Percentiles rank a stretch among this genome's conserved stretches.
phyloP scores from a whole-genome alignment of 2,113 vertebrate species.

The Peromyscus maniculatus region DNA sequence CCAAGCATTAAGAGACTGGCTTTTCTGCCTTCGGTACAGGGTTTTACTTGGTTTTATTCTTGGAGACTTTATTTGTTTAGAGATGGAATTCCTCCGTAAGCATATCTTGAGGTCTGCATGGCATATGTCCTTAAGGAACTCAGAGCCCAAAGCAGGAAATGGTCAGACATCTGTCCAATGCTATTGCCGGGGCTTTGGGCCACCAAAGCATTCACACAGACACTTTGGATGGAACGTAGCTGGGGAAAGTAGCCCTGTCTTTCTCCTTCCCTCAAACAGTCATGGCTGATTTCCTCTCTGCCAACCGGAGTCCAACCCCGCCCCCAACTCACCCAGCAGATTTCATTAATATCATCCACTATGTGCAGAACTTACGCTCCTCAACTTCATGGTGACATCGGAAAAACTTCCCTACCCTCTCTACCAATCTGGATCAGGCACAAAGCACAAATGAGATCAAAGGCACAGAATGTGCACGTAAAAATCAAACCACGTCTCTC shows the following conservation, averaged over 20 bases:
- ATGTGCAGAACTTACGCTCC: background rate
- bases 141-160: conserved; percentile 57
- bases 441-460: background rate
- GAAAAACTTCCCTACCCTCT: background rate
- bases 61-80: conserved; percentile 53
- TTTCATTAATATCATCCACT: background rate
- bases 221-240: background rate
- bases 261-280: background rate
- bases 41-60: conserved; percentile 69
- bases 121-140: conserved; percentile 52
- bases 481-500: background rate
- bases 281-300: background rate
- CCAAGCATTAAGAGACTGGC: background rate
- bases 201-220: background rate
- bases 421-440: background rate
- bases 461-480: background rate
- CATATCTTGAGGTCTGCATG: conserved; percentile 57
- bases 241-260: background rate
- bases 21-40: conserved; percentile 44
- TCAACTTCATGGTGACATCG: background rate
- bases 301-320: background rate
- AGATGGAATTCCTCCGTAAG: conserved; percentile 50
- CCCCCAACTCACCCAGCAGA: background rate
- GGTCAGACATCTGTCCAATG: conserved; percentile 3
- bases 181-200: background rate